These are phyloP conservation scores for Nyleta sp. DNA, from an alignment of 2,888 invertebrate genomes.

Conservation along the genomic window DNA sequence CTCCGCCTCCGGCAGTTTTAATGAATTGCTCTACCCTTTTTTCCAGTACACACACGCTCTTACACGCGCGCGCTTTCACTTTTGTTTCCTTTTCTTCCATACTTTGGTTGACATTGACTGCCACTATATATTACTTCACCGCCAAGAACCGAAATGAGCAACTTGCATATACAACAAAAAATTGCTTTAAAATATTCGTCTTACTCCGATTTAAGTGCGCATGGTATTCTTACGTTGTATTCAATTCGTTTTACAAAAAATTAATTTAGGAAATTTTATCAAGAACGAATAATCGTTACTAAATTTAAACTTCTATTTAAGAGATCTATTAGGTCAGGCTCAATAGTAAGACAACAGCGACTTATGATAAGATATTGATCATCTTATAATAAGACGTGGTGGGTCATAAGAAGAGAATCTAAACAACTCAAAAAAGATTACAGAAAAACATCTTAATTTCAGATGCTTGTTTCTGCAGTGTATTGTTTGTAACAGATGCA, in stretches of 20 bases:
- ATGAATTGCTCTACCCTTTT: slow-evolving; percentile 73
- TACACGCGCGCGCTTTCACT: slow-evolving; percentile 32
- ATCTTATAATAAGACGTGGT: too few species aligned
- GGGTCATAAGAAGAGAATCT: too few species aligned
- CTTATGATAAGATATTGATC: too few species aligned
- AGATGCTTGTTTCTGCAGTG: too few species aligned
- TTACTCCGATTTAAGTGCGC: too few species aligned
- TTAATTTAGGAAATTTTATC: slow-evolving; percentile 12
- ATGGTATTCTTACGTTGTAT: too few species aligned
- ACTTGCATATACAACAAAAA: background rate
- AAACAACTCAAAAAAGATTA: too few species aligned
- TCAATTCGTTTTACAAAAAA: background rate
- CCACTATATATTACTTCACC: slow-evolving; percentile 37
- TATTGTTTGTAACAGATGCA: slow-evolving; percentile 23
- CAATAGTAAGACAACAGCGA: too few species aligned
- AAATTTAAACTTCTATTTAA: background rate
- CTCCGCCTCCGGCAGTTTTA: slow-evolving; percentile 77
- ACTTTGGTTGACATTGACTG: slow-evolving; percentile 56
- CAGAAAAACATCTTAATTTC: too few species aligned
- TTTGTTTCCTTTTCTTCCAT: slow-evolving; percentile 38
- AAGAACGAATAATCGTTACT: slow-evolving; percentile 2
- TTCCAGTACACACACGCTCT: slow-evolving; percentile 26
- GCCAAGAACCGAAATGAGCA: slow-evolving; percentile 6
- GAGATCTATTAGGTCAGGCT: too few species aligned
- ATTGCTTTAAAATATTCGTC: too few species aligned